Conservation (phyloP, 2,113 vertebrate species). For the Motacilla alba region DNA sequence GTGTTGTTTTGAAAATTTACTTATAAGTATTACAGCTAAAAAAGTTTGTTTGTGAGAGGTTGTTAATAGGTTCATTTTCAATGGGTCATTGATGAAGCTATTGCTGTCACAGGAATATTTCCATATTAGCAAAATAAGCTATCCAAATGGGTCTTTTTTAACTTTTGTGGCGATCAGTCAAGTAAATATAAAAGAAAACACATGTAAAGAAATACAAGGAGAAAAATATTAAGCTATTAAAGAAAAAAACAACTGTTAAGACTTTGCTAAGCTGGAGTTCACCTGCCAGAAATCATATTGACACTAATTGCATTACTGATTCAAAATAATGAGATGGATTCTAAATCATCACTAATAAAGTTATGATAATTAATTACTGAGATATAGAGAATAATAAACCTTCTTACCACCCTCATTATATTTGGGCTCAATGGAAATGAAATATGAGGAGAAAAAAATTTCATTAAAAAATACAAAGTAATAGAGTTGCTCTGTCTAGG, state of each 20-base stretch:
- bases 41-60: not conserved
- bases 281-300: not conserved
- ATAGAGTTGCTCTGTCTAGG: not conserved
- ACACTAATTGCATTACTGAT: conserved; percentile 10
- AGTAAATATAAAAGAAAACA: not conserved
- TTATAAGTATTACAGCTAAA: not conserved
- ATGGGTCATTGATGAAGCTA: not conserved
- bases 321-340: conserved; percentile 14
- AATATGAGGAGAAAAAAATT: not conserved
- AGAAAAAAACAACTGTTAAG: not conserved
- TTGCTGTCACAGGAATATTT: not conserved
- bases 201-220: not conserved
- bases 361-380: conserved; percentile 6
- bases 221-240: not conserved
- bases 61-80: not conserved
- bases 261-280: not conserved
- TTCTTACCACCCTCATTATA: not conserved
- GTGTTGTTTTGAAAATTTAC: not conserved
- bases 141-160: not conserved
- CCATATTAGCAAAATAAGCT: not conserved
- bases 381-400: not conserved
- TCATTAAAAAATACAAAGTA: conserved; percentile 23
- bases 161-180: not conserved
- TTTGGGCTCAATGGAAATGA: not conserved
- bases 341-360: conserved; percentile 32